phyloP scores from a whole-genome alignment of 2,888 invertebrate genomes.

The Limulus polyphemus region DNA sequence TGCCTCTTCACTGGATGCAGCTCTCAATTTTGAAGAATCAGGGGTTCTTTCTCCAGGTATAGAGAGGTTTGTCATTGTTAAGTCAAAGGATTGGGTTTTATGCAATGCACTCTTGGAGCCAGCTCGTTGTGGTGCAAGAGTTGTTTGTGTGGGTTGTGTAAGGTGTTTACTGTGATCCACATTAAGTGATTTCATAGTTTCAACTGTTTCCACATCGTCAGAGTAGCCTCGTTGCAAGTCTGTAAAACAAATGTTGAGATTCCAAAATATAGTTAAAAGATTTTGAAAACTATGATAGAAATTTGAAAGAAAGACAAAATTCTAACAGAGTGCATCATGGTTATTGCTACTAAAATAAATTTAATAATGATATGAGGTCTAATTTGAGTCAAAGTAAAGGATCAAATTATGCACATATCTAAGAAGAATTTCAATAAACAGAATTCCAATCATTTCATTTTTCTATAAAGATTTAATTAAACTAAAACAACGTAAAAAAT shows the following conservation, averaged over 20 bases:
- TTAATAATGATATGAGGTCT: no score
- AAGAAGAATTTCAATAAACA: no score
- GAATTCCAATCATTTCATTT: no score
- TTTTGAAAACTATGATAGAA: no score
- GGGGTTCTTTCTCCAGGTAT: constrained; percentile 16
- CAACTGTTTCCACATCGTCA: constrained; percentile 66
- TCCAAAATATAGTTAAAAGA: no score
- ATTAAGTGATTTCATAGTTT: constrained; percentile 32
- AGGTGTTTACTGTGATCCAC: constrained; percentile 28
- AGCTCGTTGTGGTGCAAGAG: neutral
- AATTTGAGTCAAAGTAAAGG: no score
- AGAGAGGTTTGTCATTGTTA: constrained; percentile 20
- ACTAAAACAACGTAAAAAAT: no score
- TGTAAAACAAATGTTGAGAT: constrained; percentile 33
- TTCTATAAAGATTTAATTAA: no score
- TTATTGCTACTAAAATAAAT: no score
- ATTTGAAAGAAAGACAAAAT: no score
- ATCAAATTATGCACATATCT: no score
- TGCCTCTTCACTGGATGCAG: constrained; percentile 24
- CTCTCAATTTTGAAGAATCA: constrained; percentile 13
- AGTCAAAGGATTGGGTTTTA: constrained; percentile 28
- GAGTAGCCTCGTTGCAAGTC: constrained; percentile 69
- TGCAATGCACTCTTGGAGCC: constrained; percentile 7
- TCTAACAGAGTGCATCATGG: no score
- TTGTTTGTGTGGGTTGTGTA: constrained; percentile 9